Evolutionary conservation across 2,888 invertebrate species (phyloP).

Genomic region (Cryptocephalus moraei): DNA sequence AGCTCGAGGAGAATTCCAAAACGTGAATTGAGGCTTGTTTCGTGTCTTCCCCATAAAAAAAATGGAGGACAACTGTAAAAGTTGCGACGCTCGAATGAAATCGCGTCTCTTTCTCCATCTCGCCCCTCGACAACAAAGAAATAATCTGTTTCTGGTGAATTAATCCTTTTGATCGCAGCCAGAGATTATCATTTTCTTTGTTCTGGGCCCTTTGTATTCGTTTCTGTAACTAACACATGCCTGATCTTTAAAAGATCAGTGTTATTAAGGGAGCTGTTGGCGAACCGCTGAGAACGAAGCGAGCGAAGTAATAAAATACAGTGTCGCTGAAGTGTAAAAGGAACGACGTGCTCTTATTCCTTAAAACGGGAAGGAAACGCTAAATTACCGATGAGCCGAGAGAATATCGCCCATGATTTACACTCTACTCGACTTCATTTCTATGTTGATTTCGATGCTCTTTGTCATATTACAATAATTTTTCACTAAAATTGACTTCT

Average conservation of each 20-base stretch:
- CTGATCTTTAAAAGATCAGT: conserved; percentile 34
- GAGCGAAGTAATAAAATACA: conserved; percentile 31
- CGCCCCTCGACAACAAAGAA: conserved; percentile 21
- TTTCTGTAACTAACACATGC: conserved; percentile 32
- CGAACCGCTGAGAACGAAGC: not conserved
- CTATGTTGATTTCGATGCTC: conserved; percentile 16
- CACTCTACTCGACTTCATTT: conserved; percentile 24
- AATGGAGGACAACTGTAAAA: not conserved
- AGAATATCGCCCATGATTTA: conserved; percentile 29
- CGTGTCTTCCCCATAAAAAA: not conserved
- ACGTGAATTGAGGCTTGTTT: too few relatives aligned
- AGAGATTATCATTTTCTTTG: conserved; percentile 30
- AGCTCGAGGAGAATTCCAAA: too few relatives aligned
- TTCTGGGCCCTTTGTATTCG: conserved; percentile 26
- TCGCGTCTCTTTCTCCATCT: not conserved
- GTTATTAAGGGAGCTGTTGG: conserved; percentile 23
- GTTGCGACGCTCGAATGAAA: not conserved
- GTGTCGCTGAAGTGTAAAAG: conserved; percentile 33
- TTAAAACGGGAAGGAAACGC: conserved; percentile 27
- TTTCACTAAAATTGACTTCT: conserved; percentile 7
- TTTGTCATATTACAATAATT: conserved; percentile 15
- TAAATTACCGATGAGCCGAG: conserved; percentile 31
- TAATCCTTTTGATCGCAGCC: conserved; percentile 24
- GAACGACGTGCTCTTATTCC: conserved; percentile 30
- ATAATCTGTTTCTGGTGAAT: conserved; percentile 27